A percentile compares a stretch with the other conserved stretches of the same genome.
These are phyloP conservation scores for Porites cylindrica DNA, from an alignment of 92 coral and sea anemone species.

Conservation along the genomic window DNA sequence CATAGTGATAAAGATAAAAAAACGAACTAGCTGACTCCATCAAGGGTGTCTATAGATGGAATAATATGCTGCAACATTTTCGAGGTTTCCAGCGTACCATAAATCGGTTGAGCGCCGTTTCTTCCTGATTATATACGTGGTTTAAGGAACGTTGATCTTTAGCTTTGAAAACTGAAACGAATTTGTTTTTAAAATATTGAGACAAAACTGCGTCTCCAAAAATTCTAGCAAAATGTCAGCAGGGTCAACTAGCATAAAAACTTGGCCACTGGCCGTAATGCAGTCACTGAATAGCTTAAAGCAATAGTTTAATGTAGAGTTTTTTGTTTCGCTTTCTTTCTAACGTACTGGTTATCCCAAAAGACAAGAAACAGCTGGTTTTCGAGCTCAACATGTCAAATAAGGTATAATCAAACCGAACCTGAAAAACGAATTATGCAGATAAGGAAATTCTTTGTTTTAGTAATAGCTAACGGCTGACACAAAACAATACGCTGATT, in stretches of 20 bases:
- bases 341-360: background rate
- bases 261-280: too few species aligned
- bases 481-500: background rate
- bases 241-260: too few species aligned
- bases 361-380: background rate
- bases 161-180: too few species aligned
- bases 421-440: background rate
- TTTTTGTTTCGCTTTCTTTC: too few species aligned
- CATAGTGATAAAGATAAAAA: background rate
- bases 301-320: background rate
- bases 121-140: too few species aligned
- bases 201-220: too few species aligned
- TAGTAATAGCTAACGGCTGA: background rate
- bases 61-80: background rate
- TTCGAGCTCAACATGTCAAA: background rate
- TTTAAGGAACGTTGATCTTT: too few species aligned
- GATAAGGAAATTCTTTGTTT: slow-evolving; percentile 3
- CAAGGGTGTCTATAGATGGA: background rate
- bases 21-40: background rate
- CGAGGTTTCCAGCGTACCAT: background rate
- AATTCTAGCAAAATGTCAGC: too few species aligned
- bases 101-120: too few species aligned
- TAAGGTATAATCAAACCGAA: background rate
- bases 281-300: too few species aligned
- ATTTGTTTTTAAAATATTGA: too few species aligned